Evolutionary conservation across 2,888 invertebrate genomes (phyloP).

Genomic region (Opisthograptis luteolata): DNA sequence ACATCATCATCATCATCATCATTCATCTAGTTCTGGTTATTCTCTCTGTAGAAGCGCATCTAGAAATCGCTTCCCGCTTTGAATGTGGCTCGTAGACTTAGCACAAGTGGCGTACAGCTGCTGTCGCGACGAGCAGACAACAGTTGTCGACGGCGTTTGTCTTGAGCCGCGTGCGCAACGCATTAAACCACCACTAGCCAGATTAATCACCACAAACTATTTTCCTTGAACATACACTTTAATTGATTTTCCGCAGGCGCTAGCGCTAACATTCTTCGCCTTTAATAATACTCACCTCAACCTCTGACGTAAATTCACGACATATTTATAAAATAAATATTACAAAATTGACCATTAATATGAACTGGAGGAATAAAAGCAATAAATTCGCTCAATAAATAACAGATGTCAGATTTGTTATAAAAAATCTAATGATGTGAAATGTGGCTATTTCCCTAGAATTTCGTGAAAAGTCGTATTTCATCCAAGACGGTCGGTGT

Average conservation of each 20-base stretch:
- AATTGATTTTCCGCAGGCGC: conserved; percentile 35
- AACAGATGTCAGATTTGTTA: conserved; percentile 34
- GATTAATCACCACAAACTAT: conserved; percentile 67
- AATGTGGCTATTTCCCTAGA: conserved; percentile 30
- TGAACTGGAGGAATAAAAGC: conserved; percentile 30
- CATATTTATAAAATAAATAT: conserved; percentile 16
- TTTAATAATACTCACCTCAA: conserved; percentile 23
- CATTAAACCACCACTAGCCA: conserved; percentile 43
- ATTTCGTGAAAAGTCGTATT: conserved; percentile 32
- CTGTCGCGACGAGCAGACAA: conserved; percentile 80
- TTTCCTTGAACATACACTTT: conserved; percentile 51
- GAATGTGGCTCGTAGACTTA: conserved; percentile 37
- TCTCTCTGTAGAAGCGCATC: too few species aligned
- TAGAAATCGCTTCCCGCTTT: conserved; percentile 25
- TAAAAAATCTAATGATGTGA: conserved; percentile 33
- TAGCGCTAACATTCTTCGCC: conserved; percentile 25
- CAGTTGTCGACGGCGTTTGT: conserved; percentile 78
- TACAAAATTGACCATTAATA: conserved; percentile 18
- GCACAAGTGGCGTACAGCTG: conserved; percentile 78
- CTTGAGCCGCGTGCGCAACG: conserved; percentile 55
- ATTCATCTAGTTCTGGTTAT: too few species aligned
- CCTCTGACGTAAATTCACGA: conserved; percentile 17
- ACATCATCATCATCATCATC: too few species aligned
- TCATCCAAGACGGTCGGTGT: conserved; percentile 8
- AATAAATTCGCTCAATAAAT: conserved; percentile 35